phyloP scores from a whole-genome alignment of 1,140 invertebrate genomes.

The Drosophila bocki region DNA sequence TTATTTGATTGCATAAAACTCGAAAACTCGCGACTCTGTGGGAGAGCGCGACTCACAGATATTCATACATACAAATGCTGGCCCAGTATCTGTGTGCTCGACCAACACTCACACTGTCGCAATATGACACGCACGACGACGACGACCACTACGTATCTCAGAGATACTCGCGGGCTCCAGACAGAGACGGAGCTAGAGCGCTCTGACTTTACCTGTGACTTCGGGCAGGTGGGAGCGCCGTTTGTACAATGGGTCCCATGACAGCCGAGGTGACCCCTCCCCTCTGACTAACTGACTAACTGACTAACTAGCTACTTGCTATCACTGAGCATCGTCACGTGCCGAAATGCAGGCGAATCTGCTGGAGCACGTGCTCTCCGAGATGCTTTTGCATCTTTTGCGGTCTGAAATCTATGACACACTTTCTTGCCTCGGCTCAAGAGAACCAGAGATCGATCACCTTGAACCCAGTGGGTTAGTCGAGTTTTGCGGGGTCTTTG shows the following conservation, averaged over 20 bases:
- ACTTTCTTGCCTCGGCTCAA: constrained; percentile 9
- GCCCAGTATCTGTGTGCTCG: constrained; percentile 15
- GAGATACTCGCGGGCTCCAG: constrained; percentile 46
- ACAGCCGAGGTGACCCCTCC: constrained; percentile 38
- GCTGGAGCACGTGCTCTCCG: constrained; percentile 14
- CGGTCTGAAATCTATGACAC: not conserved
- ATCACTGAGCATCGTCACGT: constrained; percentile 32
- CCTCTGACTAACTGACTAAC: constrained; percentile 1
- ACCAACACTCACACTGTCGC: constrained; percentile 47
- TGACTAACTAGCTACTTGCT: constrained; percentile 6
- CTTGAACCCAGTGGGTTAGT: constrained; percentile 54
- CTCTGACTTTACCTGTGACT: constrained; percentile 52
- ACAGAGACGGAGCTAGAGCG: constrained; percentile 41
- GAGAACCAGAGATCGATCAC: constrained; percentile 36
- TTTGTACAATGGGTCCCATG: constrained; percentile 60
- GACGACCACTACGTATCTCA: constrained; percentile 49
- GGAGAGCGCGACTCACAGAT: constrained; percentile 54
- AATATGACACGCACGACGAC: constrained; percentile 20
- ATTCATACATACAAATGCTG: constrained; percentile 6
- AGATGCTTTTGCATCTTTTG: not conserved
- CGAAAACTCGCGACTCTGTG: constrained; percentile 63
- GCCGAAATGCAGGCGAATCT: not conserved
- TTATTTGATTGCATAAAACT: constrained; percentile 73
- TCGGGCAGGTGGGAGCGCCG: constrained; percentile 55
- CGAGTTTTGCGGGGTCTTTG: constrained; percentile 23